Evolutionary conservation across 2,113 vertebrate genomes (phyloP).

Genomic region (Callipepla squamata): DNA sequence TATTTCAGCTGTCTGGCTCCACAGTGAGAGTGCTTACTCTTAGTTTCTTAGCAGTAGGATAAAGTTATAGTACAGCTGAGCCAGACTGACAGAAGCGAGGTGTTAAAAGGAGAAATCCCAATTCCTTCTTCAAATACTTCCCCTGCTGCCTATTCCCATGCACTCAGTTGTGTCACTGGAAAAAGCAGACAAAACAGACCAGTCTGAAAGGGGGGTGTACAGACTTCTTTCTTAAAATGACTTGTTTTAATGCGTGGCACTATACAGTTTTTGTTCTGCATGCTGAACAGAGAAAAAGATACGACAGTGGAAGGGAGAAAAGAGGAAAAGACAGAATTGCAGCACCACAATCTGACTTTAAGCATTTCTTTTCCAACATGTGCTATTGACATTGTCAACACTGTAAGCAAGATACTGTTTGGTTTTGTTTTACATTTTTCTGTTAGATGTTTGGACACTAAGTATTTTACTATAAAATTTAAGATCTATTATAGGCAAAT

Average conservation of each 20-base stretch:
- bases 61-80: not conserved
- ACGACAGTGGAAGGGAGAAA: not conserved
- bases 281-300: not conserved
- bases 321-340: rapidly evolving
- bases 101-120: not conserved
- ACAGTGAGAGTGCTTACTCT: not conserved
- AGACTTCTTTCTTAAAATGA: not conserved
- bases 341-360: not conserved
- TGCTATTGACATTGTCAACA: not conserved
- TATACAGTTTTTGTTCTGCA: not conserved
- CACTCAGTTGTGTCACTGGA: not conserved
- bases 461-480: not conserved
- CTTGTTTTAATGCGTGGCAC: not conserved
- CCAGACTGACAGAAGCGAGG: not conserved
- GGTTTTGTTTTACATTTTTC: not conserved
- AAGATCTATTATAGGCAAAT: not conserved
- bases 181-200: not conserved
- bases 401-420: not conserved
- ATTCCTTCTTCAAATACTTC: not conserved
- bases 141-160: not conserved
- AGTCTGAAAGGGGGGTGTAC: not conserved
- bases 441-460: not conserved
- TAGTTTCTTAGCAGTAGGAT: not conserved
- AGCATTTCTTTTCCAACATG: not conserved
- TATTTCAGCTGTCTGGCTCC: not conserved